phyloP scores from a whole-genome alignment of 2,797 vertebrate genomes.

The Molothrus ater region DNA sequence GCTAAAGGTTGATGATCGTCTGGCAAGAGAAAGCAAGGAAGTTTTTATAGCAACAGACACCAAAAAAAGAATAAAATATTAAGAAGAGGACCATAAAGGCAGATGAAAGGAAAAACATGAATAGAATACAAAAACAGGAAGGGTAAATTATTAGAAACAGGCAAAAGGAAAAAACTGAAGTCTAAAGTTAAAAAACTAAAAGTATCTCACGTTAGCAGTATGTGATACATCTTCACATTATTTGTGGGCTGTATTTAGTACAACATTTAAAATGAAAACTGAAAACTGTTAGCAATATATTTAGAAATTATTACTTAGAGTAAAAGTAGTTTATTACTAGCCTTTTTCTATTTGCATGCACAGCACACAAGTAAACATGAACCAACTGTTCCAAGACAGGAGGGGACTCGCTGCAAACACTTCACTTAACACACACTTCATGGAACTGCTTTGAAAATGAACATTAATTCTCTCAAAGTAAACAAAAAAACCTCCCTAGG shows the following conservation, averaged over 20 bases:
- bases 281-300: background rate
- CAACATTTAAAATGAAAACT: background rate
- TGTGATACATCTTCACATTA: rapidly evolving
- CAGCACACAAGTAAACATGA: background rate
- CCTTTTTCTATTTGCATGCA: background rate
- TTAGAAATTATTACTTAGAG: background rate
- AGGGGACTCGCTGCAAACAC: background rate
- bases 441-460: background rate
- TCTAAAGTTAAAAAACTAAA: background rate
- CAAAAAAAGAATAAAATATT: background rate
- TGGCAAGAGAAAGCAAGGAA: background rate
- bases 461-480: background rate
- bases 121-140: background rate
- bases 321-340: background rate
- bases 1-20: background rate
- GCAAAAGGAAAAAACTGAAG: background rate
- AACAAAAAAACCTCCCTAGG: background rate
- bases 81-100: background rate
- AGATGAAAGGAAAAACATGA: background rate
- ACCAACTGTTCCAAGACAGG: background rate
- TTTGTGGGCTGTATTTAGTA: background rate
- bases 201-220: background rate
- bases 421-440: background rate
- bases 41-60: background rate
- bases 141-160: constrained; percentile 11